Base-by-base conservation (phyloP, 2,888 invertebrate genomes). In the Caenorhabditis angaria region DNA sequence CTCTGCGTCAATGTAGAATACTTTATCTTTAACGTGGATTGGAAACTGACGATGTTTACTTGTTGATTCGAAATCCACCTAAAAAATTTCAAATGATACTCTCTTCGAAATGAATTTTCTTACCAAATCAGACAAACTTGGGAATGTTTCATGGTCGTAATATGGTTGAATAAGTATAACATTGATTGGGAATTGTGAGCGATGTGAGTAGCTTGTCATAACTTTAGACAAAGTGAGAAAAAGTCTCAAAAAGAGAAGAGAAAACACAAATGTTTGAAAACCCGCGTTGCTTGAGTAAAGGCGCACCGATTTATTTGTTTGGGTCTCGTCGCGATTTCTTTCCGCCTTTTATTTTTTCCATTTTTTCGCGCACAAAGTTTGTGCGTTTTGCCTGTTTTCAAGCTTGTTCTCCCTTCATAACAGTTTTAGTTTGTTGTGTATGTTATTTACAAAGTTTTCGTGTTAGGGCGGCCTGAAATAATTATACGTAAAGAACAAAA, bases 121-220 rank as follows among this genome's bases (percentile, higher is more conserved):
- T 64, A 71, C 71, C 47, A 63, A 61, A 61, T 71, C 71, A 28
- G 66, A 64, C 48, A 60, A 57, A 18, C 55, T 54, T 25, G 67
- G 41, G 35, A 71, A 71, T 22, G 67, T 67, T 47, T 71, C 71
- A 25, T 71, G 71, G 25, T 53, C 64, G 53, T 66, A 67, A 57
- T 66, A 67, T 53, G 71, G 66, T 57, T 71, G 71, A 63, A 71
- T 66, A 0, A 71, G 61, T 24, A 71, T 56, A 58, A 71, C 60
- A 64, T 71, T 66, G 24, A 64, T 57, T 18, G 71, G 71, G 41
- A 67, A 71, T 18, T 51, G 51, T n/a, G 41, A 47, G 1, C 22
- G 6, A 12, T 58, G 35, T 12, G 58, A 58, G 25, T 58, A 58
- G 20, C 47, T 22, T 29, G 12, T 12, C 58, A 58, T 58, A 4